A percentile compares a stretch with the other conserved stretches of the same genome.
These are phyloP conservation scores for Drosophila suzukii DNA, from an alignment of 1,140 invertebrate genomes.

Conservation along the genomic window DNA sequence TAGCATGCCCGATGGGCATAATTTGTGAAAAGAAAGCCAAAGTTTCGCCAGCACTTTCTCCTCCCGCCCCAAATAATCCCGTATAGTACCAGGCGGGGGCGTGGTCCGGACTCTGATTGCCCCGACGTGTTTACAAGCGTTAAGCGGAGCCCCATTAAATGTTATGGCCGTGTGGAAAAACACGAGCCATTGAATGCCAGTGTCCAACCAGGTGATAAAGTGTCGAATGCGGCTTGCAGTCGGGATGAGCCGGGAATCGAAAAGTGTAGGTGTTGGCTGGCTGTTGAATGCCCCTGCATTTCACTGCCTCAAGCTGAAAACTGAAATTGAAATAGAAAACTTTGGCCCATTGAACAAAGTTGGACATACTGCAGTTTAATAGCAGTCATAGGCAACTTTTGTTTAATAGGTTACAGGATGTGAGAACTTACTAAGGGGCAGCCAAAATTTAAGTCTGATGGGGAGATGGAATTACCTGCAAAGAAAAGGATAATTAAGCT, in stretches of 20 bases:
- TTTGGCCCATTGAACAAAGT: constrained; percentile 15
- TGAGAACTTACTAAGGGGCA: constrained; percentile 49
- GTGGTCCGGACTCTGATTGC: constrained; percentile 53
- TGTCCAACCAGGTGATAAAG: constrained; percentile 78
- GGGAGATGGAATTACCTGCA: constrained; percentile 53
- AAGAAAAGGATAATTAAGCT: constrained; percentile 12
- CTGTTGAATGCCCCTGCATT: constrained; percentile 20
- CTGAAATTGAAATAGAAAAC: constrained; percentile 22
- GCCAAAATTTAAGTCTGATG: constrained; percentile 23
- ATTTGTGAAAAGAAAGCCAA: constrained; percentile 55
- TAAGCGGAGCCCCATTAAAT: constrained; percentile 77
- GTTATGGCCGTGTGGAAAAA: constrained; percentile 66
- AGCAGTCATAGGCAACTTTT: constrained; percentile 3
- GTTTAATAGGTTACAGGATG: constrained; percentile 12
- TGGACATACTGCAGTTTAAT: background rate
- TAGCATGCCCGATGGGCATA: constrained; percentile 76
- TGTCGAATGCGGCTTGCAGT: constrained; percentile 61
- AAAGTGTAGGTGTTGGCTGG: constrained; percentile 16
- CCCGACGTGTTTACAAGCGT: constrained; percentile 78
- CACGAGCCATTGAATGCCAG: constrained; percentile 57
- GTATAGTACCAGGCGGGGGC: constrained; percentile 31
- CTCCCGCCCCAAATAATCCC: background rate
- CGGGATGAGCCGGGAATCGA: background rate
- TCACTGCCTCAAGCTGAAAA: background rate
- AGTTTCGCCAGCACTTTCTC: constrained; percentile 1